Conservation (phyloP, 2,113 vertebrate genomes). For the Mormyrus iriodes region DNA sequence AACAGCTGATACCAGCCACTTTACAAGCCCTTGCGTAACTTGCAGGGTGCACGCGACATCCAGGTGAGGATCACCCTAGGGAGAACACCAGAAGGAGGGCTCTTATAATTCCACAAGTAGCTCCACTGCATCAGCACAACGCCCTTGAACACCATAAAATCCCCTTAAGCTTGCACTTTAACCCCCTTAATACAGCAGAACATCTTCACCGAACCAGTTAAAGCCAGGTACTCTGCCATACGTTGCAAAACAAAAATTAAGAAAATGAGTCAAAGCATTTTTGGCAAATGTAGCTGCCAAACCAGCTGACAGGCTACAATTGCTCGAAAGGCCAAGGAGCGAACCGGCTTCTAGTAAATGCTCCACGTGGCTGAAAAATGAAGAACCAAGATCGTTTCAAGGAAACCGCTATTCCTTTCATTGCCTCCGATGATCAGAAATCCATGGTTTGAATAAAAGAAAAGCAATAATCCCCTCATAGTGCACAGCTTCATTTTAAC, state of each 20-base stretch:
- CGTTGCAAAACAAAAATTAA: neutral
- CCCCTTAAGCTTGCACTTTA: neutral
- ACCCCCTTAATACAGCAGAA: neutral
- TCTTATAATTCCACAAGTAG: neutral
- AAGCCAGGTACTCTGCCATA: neutral
- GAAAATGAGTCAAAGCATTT: neutral
- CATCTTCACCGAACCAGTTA: neutral
- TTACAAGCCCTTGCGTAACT: slow-evolving; percentile 4
- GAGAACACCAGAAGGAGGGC: neutral
- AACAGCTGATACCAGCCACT: neutral
- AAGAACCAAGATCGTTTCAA: neutral
- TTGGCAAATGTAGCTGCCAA: neutral
- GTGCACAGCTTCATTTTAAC: neutral
- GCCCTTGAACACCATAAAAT: neutral
- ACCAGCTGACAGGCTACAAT: neutral
- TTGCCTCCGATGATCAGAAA: neutral
- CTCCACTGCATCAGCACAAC: neutral
- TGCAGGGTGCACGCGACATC: neutral
- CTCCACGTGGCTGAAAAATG: neutral
- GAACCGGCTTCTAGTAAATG: neutral
- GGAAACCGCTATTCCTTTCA: slow-evolving; percentile 9
- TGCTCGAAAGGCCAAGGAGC: neutral
- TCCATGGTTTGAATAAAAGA: neutral
- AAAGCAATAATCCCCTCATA: neutral
- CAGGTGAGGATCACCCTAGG: neutral